Conservation (phyloP, 1,140 invertebrate species). For the Metaphire vulgaris region DNA sequence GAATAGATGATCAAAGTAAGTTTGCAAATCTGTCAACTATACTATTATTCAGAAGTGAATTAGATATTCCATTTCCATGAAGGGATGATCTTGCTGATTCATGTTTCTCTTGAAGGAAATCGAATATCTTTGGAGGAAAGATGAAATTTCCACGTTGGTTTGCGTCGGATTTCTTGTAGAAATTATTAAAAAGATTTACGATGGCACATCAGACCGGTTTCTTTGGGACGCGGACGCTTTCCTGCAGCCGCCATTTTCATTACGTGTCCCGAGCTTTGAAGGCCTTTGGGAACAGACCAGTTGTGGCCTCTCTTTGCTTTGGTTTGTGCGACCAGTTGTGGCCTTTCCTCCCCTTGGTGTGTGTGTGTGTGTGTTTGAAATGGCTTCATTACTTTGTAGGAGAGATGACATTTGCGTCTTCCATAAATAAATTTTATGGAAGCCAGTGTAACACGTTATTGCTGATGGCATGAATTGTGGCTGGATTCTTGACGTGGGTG, state of each 20-base stretch:
- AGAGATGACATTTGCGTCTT: neutral
- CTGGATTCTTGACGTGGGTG: neutral
- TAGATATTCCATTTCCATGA: too few species aligned
- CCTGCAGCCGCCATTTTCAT: too few species aligned
- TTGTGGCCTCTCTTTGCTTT: neutral
- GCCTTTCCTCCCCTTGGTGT: neutral
- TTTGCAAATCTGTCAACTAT: too few species aligned
- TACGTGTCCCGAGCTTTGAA: too few species aligned
- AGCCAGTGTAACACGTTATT: neutral
- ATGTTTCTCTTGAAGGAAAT: neutral
- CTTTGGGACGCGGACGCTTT: too few species aligned
- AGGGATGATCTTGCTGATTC: too few species aligned
- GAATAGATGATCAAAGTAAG: too few species aligned
- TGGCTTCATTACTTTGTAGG: neutral
- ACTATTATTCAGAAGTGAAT: too few species aligned
- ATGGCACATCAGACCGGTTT: neutral
- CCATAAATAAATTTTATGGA: conserved; percentile 3
- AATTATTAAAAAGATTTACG: neutral
- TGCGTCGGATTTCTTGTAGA: neutral
- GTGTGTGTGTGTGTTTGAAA: neutral
- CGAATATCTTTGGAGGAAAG: neutral
- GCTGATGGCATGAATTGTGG: neutral
- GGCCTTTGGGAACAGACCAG: too few species aligned
- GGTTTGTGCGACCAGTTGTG: neutral
- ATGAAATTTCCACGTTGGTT: neutral